Base-by-base conservation (phyloP, 2,797 vertebrate species). In the Myripristis murdjan region DNA sequence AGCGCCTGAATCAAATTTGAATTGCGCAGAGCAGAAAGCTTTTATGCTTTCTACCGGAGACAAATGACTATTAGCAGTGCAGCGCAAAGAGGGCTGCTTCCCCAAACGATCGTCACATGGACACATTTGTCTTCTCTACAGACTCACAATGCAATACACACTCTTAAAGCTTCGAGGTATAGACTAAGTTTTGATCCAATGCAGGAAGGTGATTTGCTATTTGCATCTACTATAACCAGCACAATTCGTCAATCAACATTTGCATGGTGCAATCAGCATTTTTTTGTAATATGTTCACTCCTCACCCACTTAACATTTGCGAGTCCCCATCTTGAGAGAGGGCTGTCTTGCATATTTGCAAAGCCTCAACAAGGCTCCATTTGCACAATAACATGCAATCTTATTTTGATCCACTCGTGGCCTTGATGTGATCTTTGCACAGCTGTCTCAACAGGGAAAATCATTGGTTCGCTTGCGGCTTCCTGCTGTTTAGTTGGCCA, bases 141-240 rank as follows among this genome's bases (percentile, higher is more conserved):
- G 41, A 12, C 41, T 43, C 5, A 43, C 55, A 35, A 0, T 41
- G 16, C 33, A 49, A 10, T 59, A 10, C 48, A 31, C 44, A 33
- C n/a, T 18, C 22, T 54, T 6, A 65, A 51, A 23, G 37, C 37
- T 18, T 46, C 18, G 43, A 51, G 12, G 26, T 5, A 15, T 11
- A 4, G 41, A 46, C 23, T 48, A 41, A 55, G 70, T 26, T 54
- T 62, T 31, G 35, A 62, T 26, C 0, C 8, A 28, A 18, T 16
- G 8, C 41, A 71, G 58, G 23, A 15, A 60, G 20, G n/a, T 5
- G 64, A 73, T 68, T 22, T 68, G 47, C 46, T 62, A 15, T 70
- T 15, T 43, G 41, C 41, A 37, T 10, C 35, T 69, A 52, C 16
- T 22, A 16, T 16, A 11, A 37, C 11, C 10, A 68, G 37, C 23